Conservation (phyloP, 1,140 invertebrate genomes). For the Thaumetopoea pityocampa region DNA sequence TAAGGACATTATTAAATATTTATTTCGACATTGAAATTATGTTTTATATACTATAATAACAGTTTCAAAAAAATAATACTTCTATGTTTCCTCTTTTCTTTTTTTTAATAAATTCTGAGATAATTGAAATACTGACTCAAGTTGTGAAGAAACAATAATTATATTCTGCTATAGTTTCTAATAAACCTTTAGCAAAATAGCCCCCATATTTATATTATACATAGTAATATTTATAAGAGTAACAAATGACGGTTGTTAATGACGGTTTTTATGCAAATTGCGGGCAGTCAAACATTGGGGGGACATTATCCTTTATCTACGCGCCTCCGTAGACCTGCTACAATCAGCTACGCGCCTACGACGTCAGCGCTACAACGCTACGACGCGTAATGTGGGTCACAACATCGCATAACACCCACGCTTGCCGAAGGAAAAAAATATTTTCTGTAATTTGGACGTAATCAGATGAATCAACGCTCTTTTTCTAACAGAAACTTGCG, state of each 20-base stretch:
- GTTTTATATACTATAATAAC: conserved; percentile 4
- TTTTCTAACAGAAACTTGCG: too few relatives aligned
- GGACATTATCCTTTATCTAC: conserved; percentile 15
- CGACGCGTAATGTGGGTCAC: conserved; percentile 2
- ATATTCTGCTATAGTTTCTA: too few relatives aligned
- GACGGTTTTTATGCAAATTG: not conserved
- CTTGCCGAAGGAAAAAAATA: not conserved
- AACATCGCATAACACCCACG: conserved; percentile 1
- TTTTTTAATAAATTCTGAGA: too few relatives aligned
- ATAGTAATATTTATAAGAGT: not conserved
- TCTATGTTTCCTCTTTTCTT: too few relatives aligned
- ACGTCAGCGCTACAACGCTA: conserved; percentile 11
- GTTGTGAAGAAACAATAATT: too few relatives aligned
- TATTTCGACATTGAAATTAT: conserved; percentile 2
- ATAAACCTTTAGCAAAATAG: too few relatives aligned
- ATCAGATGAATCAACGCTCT: too few relatives aligned
- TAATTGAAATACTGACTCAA: too few relatives aligned
- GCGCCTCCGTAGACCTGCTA: conserved; percentile 13
- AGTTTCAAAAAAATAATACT: too few relatives aligned
- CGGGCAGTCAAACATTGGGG: conserved; percentile 1
- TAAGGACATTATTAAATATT: too few relatives aligned
- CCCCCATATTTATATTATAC: too few relatives aligned
- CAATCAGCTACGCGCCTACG: conserved; percentile 15
- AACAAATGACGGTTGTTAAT: conserved; percentile 2
- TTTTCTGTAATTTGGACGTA: not conserved